Evolutionary conservation across 2,113 vertebrate genomes (phyloP).

Genomic region (Otolemur garnettii): DNA sequence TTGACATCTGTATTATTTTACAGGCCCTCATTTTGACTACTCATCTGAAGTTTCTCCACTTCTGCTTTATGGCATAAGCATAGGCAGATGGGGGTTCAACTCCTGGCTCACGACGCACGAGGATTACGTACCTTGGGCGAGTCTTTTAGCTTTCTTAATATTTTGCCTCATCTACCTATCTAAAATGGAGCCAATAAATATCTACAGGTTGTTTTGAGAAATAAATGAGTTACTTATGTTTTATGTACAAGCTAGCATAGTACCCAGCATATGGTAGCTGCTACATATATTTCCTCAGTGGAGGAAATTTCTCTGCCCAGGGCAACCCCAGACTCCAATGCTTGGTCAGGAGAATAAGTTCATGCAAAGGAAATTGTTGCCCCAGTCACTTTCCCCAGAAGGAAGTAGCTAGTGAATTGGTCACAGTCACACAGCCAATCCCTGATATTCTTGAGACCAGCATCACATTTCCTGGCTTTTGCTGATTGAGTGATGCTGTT

Average conservation of each 20-base stretch:
- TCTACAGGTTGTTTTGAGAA: background rate
- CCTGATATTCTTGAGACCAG: background rate
- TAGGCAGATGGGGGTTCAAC: background rate
- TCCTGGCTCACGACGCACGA: background rate
- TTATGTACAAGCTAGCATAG: background rate
- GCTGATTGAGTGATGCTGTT: background rate
- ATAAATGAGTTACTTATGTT: background rate
- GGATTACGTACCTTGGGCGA: background rate
- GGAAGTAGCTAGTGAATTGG: background rate
- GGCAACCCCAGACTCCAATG: background rate
- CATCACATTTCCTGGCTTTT: background rate
- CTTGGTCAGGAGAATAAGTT: background rate
- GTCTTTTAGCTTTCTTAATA: slow-evolving; percentile 30
- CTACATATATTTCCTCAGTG: background rate
- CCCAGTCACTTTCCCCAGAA: background rate
- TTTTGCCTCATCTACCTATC: background rate
- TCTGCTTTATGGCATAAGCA: background rate
- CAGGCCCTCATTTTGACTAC: background rate
- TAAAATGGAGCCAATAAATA: background rate
- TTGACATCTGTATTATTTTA: background rate
- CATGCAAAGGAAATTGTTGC: background rate
- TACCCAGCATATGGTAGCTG: background rate
- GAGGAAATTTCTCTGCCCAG: background rate
- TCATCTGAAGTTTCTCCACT: background rate
- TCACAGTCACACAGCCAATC: background rate